Evolutionary conservation across 2,888 invertebrate genomes (phyloP).

Genomic region (Liposcelis brunnea): DNA sequence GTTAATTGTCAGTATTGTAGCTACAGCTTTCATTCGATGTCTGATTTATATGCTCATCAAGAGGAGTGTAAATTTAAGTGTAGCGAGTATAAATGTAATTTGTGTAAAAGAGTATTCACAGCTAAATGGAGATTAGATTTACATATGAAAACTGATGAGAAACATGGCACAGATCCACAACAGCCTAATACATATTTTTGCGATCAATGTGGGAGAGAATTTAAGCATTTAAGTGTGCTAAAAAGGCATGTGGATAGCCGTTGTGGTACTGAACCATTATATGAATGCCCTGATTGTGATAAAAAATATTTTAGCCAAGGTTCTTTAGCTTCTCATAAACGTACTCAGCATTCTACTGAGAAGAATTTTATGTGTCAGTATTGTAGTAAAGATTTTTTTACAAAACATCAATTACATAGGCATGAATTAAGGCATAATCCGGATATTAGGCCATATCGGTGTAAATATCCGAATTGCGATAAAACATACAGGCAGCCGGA

Average conservation of each 20-base stretch:
- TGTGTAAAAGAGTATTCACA: not conserved
- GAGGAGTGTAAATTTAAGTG: not conserved
- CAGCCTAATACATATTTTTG: not conserved
- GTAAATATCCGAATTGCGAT: not conserved
- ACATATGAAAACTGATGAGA: not conserved
- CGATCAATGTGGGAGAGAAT: constrained; percentile 1
- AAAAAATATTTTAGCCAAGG: not conserved
- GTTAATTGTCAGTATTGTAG: not conserved
- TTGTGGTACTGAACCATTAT: not conserved
- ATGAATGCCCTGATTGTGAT: constrained; percentile 1
- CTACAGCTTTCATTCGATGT: not conserved
- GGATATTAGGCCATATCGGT: not conserved
- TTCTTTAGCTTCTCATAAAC: not conserved
- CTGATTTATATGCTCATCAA: not conserved
- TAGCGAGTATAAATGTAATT: not conserved
- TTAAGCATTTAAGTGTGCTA: not conserved
- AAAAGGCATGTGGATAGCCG: not conserved
- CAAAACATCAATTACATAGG: not conserved
- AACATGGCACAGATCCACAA: not conserved
- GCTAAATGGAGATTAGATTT: not conserved
- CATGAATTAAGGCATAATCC: not conserved
- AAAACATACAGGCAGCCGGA: not conserved
- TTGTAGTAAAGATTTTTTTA: not conserved
- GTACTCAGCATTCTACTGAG: not conserved
- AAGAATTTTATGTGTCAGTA: not conserved